These are phyloP conservation scores for Platorchestia sp. DNA, from an alignment of 1,140 invertebrate species.

Conservation along the genomic window DNA sequence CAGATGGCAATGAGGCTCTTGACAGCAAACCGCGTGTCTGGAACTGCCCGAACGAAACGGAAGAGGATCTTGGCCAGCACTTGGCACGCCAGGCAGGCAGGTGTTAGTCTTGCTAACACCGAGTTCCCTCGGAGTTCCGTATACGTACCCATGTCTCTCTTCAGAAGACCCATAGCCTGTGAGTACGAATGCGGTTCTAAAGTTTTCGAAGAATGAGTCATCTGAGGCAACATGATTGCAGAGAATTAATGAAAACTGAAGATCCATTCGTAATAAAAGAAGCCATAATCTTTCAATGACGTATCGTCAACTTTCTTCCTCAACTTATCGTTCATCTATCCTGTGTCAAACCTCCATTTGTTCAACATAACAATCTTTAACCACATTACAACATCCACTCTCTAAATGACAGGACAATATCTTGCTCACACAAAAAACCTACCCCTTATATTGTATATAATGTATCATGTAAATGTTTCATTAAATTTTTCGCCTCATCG, in stretches of 20 bases:
- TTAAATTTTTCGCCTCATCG: no score
- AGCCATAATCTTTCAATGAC: not conserved
- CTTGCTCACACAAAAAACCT: no score
- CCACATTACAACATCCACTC: not conserved
- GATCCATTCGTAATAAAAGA: not conserved
- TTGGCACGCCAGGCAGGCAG: not conserved
- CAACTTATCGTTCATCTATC: no score
- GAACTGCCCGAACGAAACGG: not conserved
- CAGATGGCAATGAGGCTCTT: not conserved
- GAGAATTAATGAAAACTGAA: no score
- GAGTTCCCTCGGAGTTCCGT: not conserved
- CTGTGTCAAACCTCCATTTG: not conserved
- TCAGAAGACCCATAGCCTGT: not conserved
- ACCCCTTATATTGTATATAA: no score
- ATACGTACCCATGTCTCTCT: not conserved
- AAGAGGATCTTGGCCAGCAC: not conserved
- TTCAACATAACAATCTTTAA: not conserved
- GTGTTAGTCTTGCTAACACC: not conserved
- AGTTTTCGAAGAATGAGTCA: not conserved
- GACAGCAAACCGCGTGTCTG: not conserved
- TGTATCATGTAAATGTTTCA: no score
- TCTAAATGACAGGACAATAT: not conserved
- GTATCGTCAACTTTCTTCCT: no score
- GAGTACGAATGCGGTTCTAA: not conserved
- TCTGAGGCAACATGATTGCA: no score